These are phyloP conservation scores for Misgurnus mizolepis DNA, from an alignment of 2,113 vertebrate species.

Conservation along the genomic window DNA sequence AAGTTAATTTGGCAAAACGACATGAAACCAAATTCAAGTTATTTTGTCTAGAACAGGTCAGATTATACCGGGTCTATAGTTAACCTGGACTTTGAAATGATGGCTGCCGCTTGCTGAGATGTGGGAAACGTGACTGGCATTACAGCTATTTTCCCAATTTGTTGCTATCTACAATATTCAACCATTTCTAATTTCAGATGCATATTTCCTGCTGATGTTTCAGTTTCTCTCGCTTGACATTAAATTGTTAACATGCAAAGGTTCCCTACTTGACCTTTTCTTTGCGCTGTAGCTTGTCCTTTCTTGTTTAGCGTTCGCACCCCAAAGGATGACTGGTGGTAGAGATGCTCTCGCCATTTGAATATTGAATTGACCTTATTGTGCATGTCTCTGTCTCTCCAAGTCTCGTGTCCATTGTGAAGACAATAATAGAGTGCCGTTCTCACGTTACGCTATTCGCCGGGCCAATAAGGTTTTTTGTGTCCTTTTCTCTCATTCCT, in stretches of 20 bases:
- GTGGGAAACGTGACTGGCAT: not conserved
- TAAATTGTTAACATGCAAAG: slow-evolving; percentile 67
- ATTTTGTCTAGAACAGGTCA: too few relatives aligned
- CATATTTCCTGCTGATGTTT: slow-evolving; percentile 52
- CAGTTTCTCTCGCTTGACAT: slow-evolving; percentile 47
- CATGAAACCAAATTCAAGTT: too few relatives aligned
- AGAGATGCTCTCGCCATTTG: slow-evolving; percentile 41
- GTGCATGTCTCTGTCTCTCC: slow-evolving; percentile 48
- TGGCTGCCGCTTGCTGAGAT: not conserved
- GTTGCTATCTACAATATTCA: not conserved
- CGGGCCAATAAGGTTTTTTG: slow-evolving; percentile 15
- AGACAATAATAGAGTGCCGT: slow-evolving; percentile 36
- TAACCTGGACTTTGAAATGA: too few relatives aligned
- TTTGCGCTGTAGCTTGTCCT: slow-evolving; percentile 55
- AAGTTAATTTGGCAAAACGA: too few relatives aligned
- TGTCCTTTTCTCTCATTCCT: slow-evolving; percentile 18
- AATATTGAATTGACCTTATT: slow-evolving; percentile 55
- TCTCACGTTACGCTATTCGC: not conserved
- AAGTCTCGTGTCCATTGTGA: slow-evolving; percentile 53
- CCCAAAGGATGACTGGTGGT: slow-evolving; percentile 51
- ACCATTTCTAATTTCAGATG: slow-evolving; percentile 53
- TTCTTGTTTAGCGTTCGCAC: slow-evolving; percentile 55
- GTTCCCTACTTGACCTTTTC: slow-evolving; percentile 65
- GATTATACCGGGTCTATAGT: too few relatives aligned
- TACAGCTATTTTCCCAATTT: not conserved